Evolutionary conservation across 2,888 invertebrate genomes (phyloP), one percentile per base, ranked within the genome.

Genomic region (Halictus ligatus): DNA sequence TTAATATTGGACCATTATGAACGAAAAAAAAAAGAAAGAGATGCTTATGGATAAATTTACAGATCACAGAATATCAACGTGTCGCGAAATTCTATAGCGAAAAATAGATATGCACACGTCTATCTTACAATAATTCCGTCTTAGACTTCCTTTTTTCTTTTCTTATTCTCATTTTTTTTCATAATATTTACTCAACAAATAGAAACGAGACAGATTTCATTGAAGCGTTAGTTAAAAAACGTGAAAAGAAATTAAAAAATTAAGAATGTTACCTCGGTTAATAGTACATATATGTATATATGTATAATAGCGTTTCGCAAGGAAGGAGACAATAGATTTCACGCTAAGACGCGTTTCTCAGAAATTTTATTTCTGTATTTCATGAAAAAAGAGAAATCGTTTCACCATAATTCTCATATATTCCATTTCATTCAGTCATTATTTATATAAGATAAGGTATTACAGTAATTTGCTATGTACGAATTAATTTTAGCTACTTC

Each of bases 381-480:
- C 87, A 88, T 88, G 85, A 90, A 91, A 91, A 69, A 90, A 87
- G 88, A 92, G 92, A 89, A 92, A 72, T 92, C 85, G 89, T 88
- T 91, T 89, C 90, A 89, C 88, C 90, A 91, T 90, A 88, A 89
- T 92, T 92, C 92, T 92, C 92, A 93, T 92, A 91, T 93, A 93
- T 92, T 93, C 93, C 90, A 91, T 86, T 92, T 92, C 93, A 93
- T 91, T 93, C 93, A 93, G 91, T 93, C 93, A 88, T 91, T 89
- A 92, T 92, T 92, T 91, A 92, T 92, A 92, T 92, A 92, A 93
- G 90, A 89, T 91, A 91, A 93, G 88, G 91, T 92, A 92, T 92
- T 93, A 93, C 92, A 93, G 92, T 92, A 92, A 92, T 93, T 93
- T 90, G 89, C 93, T 93, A 92, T 92, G 91, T 92, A 93, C 90